These are phyloP conservation scores for Proisotoma minuta DNA, from an alignment of 2,888 invertebrate genomes.

Conservation along the genomic window DNA sequence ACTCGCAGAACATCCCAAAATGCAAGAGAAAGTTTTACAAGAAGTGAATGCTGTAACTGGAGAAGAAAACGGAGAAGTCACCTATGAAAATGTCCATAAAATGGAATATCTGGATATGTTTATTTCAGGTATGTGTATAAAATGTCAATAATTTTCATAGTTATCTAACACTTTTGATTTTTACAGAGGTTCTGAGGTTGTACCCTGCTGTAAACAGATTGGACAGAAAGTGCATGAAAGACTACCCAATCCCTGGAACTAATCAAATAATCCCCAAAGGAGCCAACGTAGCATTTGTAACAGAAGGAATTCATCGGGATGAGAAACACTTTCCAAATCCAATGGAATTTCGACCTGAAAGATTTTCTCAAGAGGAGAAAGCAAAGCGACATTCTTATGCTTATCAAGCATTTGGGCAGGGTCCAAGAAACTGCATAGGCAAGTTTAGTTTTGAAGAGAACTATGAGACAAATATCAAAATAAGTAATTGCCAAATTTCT, in stretches of 20 bases:
- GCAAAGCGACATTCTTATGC: background rate
- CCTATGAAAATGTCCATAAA: too few relatives aligned
- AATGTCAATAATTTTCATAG: too few relatives aligned
- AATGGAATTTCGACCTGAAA: background rate
- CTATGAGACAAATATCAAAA: too few relatives aligned
- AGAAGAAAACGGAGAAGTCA: too few relatives aligned
- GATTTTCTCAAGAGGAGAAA: background rate
- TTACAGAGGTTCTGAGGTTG: slow-evolving; percentile 4
- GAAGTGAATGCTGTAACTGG: too few relatives aligned
- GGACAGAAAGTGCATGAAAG: background rate
- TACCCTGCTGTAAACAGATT: background rate
- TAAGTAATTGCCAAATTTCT: too few relatives aligned
- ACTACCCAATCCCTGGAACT: background rate
- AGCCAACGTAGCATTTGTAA: background rate
- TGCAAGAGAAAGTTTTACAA: slow-evolving; percentile 3
- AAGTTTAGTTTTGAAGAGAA: too few relatives aligned
- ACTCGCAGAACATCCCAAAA: background rate
- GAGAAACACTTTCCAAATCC: slow-evolving; percentile 22
- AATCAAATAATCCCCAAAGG: background rate
- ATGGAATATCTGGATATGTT: too few relatives aligned
- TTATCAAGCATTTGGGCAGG: background rate
- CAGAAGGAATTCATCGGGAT: slow-evolving; percentile 19
- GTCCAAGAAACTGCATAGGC: background rate
- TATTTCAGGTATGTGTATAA: too few relatives aligned
- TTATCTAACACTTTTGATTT: too few relatives aligned